Base-by-base conservation (phyloP, 2,888 invertebrate genomes). In the Spialia ferax region DNA sequence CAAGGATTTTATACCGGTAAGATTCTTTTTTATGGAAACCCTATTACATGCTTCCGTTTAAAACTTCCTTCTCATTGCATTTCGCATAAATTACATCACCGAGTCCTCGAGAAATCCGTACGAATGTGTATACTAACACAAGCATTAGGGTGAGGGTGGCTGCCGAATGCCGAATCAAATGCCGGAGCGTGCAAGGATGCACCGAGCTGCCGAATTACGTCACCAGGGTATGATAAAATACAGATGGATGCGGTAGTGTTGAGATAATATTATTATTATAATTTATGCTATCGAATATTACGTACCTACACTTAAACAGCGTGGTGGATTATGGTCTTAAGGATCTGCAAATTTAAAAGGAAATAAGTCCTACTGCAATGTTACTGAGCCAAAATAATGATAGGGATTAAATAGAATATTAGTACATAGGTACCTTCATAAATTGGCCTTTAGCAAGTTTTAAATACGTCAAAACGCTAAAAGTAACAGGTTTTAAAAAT, bases 81-180 rank as follows among this genome's bases (percentile, higher is more conserved):
- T 50, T 20, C 13, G 45, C 32, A 26, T 56, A 63, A 65, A 65
- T 65, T 38, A 59, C 23, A 48, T 59, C 23, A 22, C 35, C 15
- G 48, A 18, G 13, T 50, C n/a, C 61, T 50, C 20, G 32, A 29
- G 50, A 66, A 38, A 38, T 66, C 50, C 15, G 59, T 42, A 60
- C 29, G 60, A 66, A 42, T 42, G 38, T 35, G 65, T 65, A 65
- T 42, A 59, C 18, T 52, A 74, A 72, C 70, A 68, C 72, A 76
- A 70, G 57, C 71, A 74, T 74, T 66, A 71, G 75, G 73, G 73
- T 60, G 79, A 77, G 81, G 81, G 81, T 78, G 74, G 59, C 77
- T 69, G 60, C 73, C 70, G 68, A 70, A 74, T 69, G 60, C 73
- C 70, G 68, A 70, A 74, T 75, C 68, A 69, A 73, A 76, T 77